A percentile compares a stretch with the other conserved stretches of the same genome.
Conservation (phyloP, 2,113 vertebrate species). For the Macquaria australasica region DNA sequence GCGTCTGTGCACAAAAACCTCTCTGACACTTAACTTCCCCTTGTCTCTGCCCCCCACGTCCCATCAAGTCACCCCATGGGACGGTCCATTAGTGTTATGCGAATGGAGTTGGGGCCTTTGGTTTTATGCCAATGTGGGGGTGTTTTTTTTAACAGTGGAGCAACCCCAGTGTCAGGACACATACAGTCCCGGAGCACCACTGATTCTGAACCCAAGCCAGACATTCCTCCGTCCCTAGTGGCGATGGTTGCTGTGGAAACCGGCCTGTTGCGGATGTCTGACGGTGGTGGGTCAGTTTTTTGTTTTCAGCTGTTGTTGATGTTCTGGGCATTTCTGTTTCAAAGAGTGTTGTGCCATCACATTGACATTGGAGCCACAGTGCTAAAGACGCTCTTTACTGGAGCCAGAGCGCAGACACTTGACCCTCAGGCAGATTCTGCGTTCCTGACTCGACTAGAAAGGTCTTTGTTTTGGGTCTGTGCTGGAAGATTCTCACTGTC, state of each 20-base stretch:
- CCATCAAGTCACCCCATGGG: slow-evolving; percentile 32
- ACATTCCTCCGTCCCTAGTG: slow-evolving; percentile 68
- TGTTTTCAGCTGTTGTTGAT: slow-evolving; percentile 32
- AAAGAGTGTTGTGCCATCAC: slow-evolving; percentile 35
- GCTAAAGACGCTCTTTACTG: slow-evolving; percentile 15
- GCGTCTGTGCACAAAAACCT: slow-evolving; percentile 41
- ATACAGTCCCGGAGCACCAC: slow-evolving; percentile 47
- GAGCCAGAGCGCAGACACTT: slow-evolving; percentile 9
- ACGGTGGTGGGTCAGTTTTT: slow-evolving; percentile 37
- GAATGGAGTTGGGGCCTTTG: slow-evolving; percentile 25
- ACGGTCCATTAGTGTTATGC: slow-evolving; percentile 37
- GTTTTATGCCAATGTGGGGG: slow-evolving; percentile 25
- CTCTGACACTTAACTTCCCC: slow-evolving; percentile 42
- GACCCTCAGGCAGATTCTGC: slow-evolving; percentile 6
- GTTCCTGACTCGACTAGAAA: slow-evolving; percentile 22
- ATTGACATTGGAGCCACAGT: slow-evolving; percentile 8
- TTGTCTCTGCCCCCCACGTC: not conserved
- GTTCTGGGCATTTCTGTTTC: slow-evolving; percentile 31
- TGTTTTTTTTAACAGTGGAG: slow-evolving; percentile 61
- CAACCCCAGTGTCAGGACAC: slow-evolving; percentile 30
- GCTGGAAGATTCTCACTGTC: not conserved
- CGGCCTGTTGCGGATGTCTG: slow-evolving; percentile 49
- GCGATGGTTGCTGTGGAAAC: slow-evolving; percentile 56
- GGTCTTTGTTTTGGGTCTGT: slow-evolving; percentile 17
- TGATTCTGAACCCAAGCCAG: slow-evolving; percentile 69